Base-by-base conservation (phyloP, 2,113 vertebrate species). In the Desmodus rotundus region DNA sequence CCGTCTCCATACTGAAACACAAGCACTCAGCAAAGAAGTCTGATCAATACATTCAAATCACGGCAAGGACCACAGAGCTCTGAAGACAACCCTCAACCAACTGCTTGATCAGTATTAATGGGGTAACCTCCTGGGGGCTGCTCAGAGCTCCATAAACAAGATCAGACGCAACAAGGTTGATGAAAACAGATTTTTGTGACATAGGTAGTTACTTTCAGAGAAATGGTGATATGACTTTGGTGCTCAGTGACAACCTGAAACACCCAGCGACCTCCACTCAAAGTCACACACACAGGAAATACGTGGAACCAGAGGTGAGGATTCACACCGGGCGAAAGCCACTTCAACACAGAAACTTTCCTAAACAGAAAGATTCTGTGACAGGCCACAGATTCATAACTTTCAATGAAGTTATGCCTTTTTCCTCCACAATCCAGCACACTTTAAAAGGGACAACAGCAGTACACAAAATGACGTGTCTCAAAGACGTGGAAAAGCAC, bases 381-480 rank as follows among this genome's bases (percentile, higher is more conserved):
- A 43, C 5, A 70, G 41, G 22, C 22, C 20, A 12, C 14, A 72
- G 26, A 63, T 58, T 58, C 5, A 26, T 28, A 28, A 16, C 38
- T 56, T 68, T 31, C 52, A 6, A 24, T 26, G 41, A 16, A 58
- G 67, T 47, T 68, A 36, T 13, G 20, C 26, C 77, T 67, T 82
- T 65, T 58, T 19, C 19, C 88, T 36, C 14, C 24, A 56, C 4
- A 16, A 78, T 13, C 26, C 19, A 80, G 12, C 38, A 70, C 36
- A 70, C 52, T 83, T 93, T 24, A 86, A n/a, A 89, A 54, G 43
- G 10, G 63, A 61, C 4, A 84, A 28, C 1, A 28, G 14, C 91
- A 85, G 28, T 65, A 31, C 31, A 93, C 52, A 83, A 78, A 89
- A 76, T 65, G 68, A 68, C 45, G 86, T 52, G n/a, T 91, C 41